Base-by-base conservation (phyloP, 2,888 invertebrate species). In the Smittia aterrima region DNA sequence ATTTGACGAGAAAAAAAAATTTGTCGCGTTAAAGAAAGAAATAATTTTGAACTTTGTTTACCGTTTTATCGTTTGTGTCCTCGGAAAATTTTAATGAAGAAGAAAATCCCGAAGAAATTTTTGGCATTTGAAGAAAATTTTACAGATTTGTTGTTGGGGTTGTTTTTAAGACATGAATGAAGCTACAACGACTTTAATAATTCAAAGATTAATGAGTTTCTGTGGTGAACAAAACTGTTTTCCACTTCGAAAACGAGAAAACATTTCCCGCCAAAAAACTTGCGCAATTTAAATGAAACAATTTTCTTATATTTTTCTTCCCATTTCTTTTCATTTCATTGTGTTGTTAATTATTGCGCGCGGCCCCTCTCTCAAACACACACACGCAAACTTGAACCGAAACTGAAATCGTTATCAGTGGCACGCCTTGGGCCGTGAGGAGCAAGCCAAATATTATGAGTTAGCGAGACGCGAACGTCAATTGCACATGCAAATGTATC, bases 361-460 rank as follows among this genome's bases (percentile, higher is more conserved):
- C 47, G 47, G 47, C 16, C 16, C 58, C 58, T 18, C 9, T 20
- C 9, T n/a, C 9, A 4, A 9, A 58, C n/a, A 58, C 79, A 77
- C 76, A 77, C 75, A 71, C 18, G 24, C 22, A 22, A 68, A 71
- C 66, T 64, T 66, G 53, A 47, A 47, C 77, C 77, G 78, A 77
- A 66, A 58, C 27, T 16, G 20, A 41, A 83, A 32, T 32, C 82
- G 84, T 84, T 84, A 85, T 84, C 86, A 98, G 96, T 99, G 99
- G 99, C 99, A 99, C 90, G 96, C 96, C 85, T 91, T 99, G 89
- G 95, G 96, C 86, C 92, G 96, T 86, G 95, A 96, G 87, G 97
- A 98, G 88, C 98, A 98, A 88, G 94, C 96, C 87, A 97, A 97
- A 89, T 98, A 98, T 92, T 98, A 98, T 89, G 97, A 97, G 87